Evolutionary conservation across 2,797 vertebrate genomes (phyloP).

Genomic region (Megaceryle alcyon): DNA sequence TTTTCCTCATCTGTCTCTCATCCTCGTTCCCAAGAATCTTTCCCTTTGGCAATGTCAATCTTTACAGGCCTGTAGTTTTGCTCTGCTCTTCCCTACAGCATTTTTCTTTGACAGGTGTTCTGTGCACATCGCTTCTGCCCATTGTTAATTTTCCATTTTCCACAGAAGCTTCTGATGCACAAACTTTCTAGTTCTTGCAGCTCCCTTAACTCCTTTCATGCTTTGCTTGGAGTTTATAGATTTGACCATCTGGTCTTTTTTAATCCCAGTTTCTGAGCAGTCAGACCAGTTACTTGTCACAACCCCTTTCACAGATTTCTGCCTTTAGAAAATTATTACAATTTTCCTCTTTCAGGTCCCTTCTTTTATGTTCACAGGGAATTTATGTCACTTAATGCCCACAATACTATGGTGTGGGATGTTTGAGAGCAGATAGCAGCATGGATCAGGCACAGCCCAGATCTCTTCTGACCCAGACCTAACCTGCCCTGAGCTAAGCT

Average conservation of each 20-base stretch:
- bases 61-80: neutral
- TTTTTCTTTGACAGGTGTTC: neutral
- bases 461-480: neutral
- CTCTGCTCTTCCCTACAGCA: neutral
- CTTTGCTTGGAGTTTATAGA: neutral
- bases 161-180: neutral
- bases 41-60: neutral
- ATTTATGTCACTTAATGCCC: neutral
- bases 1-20: neutral
- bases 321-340: neutral
- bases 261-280: neutral
- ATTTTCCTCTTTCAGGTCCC: neutral
- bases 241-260: constrained; percentile 20
- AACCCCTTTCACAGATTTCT: neutral
- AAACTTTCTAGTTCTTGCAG: neutral
- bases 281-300: neutral
- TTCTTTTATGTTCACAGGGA: neutral
- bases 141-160: neutral
- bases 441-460: neutral
- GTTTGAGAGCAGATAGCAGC: neutral
- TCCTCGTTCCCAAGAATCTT: neutral
- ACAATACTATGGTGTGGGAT: neutral
- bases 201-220: neutral
- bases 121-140: neutral
- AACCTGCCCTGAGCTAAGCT: neutral